Percentiles rank a stretch among this genome's conserved stretches.
phyloP scores from a whole-genome alignment of 1,140 invertebrate genomes.

The Orchesella cincta region DNA sequence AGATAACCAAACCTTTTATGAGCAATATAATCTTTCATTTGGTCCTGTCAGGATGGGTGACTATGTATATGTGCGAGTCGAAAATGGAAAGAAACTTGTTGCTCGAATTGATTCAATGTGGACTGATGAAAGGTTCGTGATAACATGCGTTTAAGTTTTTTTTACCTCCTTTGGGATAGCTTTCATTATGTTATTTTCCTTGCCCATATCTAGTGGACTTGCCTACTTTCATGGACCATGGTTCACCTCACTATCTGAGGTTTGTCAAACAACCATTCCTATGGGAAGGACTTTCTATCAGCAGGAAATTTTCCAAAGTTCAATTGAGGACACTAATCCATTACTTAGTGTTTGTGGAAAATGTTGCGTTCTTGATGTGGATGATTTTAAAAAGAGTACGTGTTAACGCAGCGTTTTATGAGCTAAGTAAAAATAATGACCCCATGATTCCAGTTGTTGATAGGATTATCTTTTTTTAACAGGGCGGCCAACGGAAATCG shows the following conservation, averaged over 20 bases:
- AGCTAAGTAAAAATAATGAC: constrained; percentile 36
- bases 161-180: constrained; percentile 33
- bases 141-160: constrained; percentile 51
- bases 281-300: constrained; percentile 83
- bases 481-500: constrained; percentile 91
- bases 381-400: constrained; percentile 87
- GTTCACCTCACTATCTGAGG: constrained; percentile 84
- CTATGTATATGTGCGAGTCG: constrained; percentile 88
- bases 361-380: constrained; percentile 85
- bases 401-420: constrained; percentile 46
- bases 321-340: constrained; percentile 87
- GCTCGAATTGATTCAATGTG: constrained; percentile 94
- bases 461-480: constrained; percentile 40
- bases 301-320: constrained; percentile 90
- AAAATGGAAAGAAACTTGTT: constrained; percentile 81
- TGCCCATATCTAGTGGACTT: constrained; percentile 71
- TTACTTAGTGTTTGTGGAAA: constrained; percentile 86
- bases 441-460: constrained; percentile 35
- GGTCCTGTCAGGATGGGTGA: constrained; percentile 87
- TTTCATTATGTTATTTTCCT: constrained; percentile 31
- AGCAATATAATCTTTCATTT: constrained; percentile 81
- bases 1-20: constrained; percentile 73
- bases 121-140: constrained; percentile 82
- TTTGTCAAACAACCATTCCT: constrained; percentile 65
- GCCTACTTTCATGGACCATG: constrained; percentile 91